Conservation (phyloP, 2,113 vertebrate genomes). For the Varanus salvator region DNA sequence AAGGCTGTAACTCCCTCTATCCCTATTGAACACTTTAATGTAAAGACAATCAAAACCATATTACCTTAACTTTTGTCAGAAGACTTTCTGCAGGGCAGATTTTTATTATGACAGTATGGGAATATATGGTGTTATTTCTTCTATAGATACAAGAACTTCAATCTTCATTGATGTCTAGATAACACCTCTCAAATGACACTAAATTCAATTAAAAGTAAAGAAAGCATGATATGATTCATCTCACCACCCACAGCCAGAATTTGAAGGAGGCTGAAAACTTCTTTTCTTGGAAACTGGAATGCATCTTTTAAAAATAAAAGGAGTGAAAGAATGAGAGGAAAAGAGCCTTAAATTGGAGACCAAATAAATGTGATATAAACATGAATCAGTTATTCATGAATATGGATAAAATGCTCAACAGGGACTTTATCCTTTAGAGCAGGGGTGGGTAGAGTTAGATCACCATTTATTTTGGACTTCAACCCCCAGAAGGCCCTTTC, state of each 20-base stretch:
- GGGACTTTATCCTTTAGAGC: neutral
- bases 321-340: neutral
- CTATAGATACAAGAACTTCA: conserved; percentile 10
- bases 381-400: neutral
- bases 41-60: neutral
- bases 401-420: neutral
- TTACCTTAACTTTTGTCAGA: neutral
- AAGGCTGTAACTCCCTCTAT: neutral
- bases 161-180: neutral
- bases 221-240: neutral
- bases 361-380: neutral
- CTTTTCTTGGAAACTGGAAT: neutral
- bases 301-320: neutral
- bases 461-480: too few species aligned
- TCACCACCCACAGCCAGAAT: conserved; percentile 19
- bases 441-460: too few species aligned
- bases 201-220: conserved; percentile 28
- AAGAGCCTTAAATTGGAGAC: neutral
- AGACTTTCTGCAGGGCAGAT: neutral
- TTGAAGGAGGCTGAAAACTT: conserved; percentile 42
- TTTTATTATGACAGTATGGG: neutral
- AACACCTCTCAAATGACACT: neutral
- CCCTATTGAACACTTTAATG: fast-evolving
- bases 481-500: too few species aligned
- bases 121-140: neutral